phyloP scores from a whole-genome alignment of 2,797 vertebrate species.

The Anniella stebbinsi region DNA sequence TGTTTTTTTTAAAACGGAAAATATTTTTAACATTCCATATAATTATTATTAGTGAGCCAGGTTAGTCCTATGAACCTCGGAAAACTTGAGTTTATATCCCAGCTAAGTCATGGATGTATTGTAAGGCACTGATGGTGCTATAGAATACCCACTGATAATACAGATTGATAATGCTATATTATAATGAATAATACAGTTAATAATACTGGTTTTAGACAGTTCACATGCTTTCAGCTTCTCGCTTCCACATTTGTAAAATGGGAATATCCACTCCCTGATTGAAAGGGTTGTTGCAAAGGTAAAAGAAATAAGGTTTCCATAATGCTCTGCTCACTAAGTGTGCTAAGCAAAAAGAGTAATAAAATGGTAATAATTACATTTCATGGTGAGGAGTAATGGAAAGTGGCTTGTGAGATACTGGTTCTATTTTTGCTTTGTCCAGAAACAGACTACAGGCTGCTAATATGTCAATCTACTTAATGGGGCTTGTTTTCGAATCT shows the following conservation, averaged over 20 bases:
- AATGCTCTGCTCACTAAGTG: not conserved
- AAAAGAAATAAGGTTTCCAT: constrained; percentile 3
- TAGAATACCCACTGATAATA: not conserved
- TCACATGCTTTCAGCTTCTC: not conserved
- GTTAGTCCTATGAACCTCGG: not conserved
- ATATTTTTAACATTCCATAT: not conserved
- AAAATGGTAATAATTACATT: constrained; percentile 19
- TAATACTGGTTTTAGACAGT: not conserved
- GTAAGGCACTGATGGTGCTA: not conserved
- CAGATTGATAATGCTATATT: not conserved
- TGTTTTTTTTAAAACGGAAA: not conserved
- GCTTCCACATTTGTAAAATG: constrained; percentile 5
- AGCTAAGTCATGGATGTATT: not conserved
- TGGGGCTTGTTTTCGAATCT: constrained; percentile 40
- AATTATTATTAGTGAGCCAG: not conserved
- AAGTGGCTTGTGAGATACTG: not conserved
- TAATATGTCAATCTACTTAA: constrained; percentile 53
- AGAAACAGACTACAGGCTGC: constrained; percentile 47
- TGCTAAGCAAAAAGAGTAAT: constrained; percentile 1
- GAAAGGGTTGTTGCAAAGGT: not conserved
- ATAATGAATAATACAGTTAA: not conserved
- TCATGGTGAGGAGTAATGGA: constrained; percentile 24
- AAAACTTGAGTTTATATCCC: not conserved
- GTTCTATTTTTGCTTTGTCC: constrained; percentile 33
- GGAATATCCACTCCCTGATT: not conserved